Percentiles rank a stretch among this genome's conserved stretches.
These are phyloP conservation scores for Schlechtendalia chinensis DNA, from an alignment of 1,140 invertebrate genomes.

Conservation along the genomic window DNA sequence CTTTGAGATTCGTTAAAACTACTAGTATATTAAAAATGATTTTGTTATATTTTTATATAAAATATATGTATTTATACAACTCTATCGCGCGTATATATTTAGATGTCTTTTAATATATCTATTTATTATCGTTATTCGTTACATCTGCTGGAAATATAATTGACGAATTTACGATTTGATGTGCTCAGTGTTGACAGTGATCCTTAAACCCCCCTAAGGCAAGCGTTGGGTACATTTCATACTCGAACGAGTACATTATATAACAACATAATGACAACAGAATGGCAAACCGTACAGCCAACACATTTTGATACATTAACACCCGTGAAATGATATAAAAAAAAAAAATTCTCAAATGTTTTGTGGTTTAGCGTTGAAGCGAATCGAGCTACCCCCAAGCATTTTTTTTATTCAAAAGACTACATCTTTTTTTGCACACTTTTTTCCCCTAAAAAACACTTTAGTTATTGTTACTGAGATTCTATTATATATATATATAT, in stretches of 20 bases:
- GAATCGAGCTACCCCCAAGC: conserved; percentile 31
- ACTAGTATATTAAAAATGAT: no score
- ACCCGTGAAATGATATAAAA: conserved; percentile 41
- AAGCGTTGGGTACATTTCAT: conserved; percentile 37
- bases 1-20: no score
- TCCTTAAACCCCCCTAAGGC: conserved; percentile 30
- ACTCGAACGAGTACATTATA: conserved; percentile 36
- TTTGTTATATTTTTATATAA: no score
- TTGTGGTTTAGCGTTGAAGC: conserved; percentile 50
- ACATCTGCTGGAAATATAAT: background rate
- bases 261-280: conserved; percentile 27
- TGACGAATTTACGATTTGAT: conserved; percentile 12
- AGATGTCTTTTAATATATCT: no score
- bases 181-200: conserved; percentile 39
- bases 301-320: conserved; percentile 43
- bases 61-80: no score
- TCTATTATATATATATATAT: conserved; percentile 16
- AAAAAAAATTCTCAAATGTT: conserved; percentile 33
- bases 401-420: conserved; percentile 29
- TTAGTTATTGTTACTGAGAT: conserved; percentile 37
- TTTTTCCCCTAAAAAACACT: conserved; percentile 36
- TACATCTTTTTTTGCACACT: conserved; percentile 38
- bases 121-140: background rate
- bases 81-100: no score
- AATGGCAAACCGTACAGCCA: conserved; percentile 20